phyloP scores from a whole-genome alignment of 1,140 invertebrate species.

The Drosophila triauraria region DNA sequence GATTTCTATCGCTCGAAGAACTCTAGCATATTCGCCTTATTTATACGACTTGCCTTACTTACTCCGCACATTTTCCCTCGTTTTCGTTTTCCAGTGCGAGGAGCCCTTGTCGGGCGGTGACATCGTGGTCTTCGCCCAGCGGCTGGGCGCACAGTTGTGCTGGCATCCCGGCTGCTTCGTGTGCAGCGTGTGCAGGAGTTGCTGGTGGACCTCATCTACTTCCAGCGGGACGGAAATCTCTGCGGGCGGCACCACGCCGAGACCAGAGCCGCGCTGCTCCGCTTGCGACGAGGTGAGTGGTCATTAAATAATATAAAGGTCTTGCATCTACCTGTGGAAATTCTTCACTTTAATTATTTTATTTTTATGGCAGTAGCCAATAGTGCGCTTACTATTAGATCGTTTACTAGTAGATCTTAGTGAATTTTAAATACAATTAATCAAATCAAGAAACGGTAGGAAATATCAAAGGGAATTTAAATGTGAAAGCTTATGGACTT shows the following conservation, averaged over 20 bases:
- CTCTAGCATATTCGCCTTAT: constrained; percentile 73
- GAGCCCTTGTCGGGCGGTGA: constrained; percentile 93
- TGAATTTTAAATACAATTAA: too few relatives aligned
- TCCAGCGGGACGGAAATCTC: constrained; percentile 93
- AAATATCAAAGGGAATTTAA: too few relatives aligned
- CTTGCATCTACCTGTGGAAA: too few relatives aligned
- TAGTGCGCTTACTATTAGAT: too few relatives aligned
- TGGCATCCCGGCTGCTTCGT: constrained; percentile 98
- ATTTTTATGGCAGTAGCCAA: too few relatives aligned
- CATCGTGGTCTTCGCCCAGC: constrained; percentile 95
- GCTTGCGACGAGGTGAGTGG: constrained; percentile 96
- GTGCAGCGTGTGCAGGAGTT: constrained; percentile 96
- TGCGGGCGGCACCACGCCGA: constrained; percentile 99
- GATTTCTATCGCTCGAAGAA: constrained; percentile 76
- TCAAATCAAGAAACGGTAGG: too few relatives aligned
- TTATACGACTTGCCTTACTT: constrained; percentile 53
- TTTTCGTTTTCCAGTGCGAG: constrained; percentile 90
- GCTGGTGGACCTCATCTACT: constrained; percentile 98
- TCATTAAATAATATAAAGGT: neutral
- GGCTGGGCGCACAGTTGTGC: constrained; percentile 92
- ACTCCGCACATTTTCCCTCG: constrained; percentile 7
- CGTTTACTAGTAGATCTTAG: too few relatives aligned
- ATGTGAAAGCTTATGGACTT: too few relatives aligned
- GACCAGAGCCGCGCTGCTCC: constrained; percentile 96
- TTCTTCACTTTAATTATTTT: too few relatives aligned